Evolutionary conservation across 2,888 invertebrate species (phyloP), one percentile per base, ranked within the genome.

Genomic region (Herminia tarsipennalis): DNA sequence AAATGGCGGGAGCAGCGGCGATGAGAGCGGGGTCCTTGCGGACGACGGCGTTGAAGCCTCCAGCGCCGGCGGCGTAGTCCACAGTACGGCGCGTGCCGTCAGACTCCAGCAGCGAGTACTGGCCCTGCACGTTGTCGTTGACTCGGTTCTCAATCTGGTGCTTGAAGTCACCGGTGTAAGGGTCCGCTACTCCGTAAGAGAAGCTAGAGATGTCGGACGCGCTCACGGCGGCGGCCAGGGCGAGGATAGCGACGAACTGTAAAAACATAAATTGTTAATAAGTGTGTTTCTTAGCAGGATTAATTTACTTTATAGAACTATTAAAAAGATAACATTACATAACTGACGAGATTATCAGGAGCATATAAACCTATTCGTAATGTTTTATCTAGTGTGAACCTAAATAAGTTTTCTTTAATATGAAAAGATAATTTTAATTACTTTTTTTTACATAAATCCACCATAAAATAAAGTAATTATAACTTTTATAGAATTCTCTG

Each of bases 1-100:
- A n/a, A n/a, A 50, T 28, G 18, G 54, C 56, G 14, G 55, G 44
- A n/a, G n/a, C n/a, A n/a, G n/a, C 70, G 29, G 77, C 70, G 41
- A 80, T 61, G 33, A 81, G 45, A 0, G 75, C 79, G n/a, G 81
- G 80, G 74, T 89, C 90, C 60, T 86, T 90, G 74, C 86, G 88
- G 0, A 92, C 92, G 30, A 92, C 83, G 35, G 92, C 92, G 79
- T 92, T 92, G 83, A 93, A 92, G 5, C 92, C 92, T 45, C 75
- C 80, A 49, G 86, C 82, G 36, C 92, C 92, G 12, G 92, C 90
- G 10, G 87, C 88, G 76, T 92, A 92, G 76, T 92, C 92, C 1
- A 92, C 92, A 20, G 84, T 89, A 52, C 92, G 86, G 51, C 84
- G 82, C 32, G 87, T 87, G 60, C 92, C 92, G 61, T 92, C 92